phyloP scores from a whole-genome alignment of 2,797 vertebrate species.

The Hipposideros larvatus region DNA sequence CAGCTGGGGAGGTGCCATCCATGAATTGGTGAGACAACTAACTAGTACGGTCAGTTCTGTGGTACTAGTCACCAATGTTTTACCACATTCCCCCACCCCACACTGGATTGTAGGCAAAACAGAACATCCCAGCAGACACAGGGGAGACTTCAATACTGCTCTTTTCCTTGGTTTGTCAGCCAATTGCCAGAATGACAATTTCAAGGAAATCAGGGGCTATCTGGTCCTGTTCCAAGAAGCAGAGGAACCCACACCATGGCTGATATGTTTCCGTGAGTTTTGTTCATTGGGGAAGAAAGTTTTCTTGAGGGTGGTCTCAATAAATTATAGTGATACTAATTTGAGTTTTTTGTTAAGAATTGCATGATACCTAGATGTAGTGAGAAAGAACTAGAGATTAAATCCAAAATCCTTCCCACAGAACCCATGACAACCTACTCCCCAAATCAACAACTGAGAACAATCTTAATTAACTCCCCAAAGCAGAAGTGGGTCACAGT shows the following conservation, averaged over 20 bases:
- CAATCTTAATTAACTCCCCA: background rate
- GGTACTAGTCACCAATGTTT: background rate
- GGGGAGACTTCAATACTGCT: accelerated
- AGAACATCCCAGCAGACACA: background rate
- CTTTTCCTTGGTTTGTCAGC: background rate
- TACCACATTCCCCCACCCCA: no score
- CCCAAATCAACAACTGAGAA: background rate
- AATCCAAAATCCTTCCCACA: background rate
- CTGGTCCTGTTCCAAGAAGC: background rate
- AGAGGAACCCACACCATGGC: background rate
- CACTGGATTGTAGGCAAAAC: background rate
- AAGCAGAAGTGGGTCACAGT: background rate
- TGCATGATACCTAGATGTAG: background rate
- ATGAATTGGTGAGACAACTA: background rate
- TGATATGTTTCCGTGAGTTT: background rate
- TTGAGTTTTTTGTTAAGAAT: background rate
- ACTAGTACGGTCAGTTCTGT: no score
- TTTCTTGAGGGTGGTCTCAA: background rate
- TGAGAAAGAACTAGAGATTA: background rate
- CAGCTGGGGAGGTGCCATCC: no score
- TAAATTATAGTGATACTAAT: background rate
- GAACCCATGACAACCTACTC: background rate
- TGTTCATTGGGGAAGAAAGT: background rate
- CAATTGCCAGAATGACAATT: background rate
- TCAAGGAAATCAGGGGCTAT: background rate